Percentiles rank a stretch among this genome's conserved stretches.
Conservation (phyloP, 2,113 vertebrate species). For the Seriola rivoliana region DNA sequence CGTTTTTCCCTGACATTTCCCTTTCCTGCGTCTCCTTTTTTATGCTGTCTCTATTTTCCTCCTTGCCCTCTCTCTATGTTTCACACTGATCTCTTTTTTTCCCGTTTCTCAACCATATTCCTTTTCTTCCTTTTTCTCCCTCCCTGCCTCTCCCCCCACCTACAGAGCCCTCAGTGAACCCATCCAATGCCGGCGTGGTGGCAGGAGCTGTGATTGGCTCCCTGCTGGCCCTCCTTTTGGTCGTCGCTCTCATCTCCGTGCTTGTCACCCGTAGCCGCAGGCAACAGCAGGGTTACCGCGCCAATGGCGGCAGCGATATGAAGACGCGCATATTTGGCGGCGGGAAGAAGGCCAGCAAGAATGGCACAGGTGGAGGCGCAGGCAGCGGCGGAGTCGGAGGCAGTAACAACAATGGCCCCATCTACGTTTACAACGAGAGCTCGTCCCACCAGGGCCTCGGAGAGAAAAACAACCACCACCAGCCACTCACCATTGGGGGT, state of each 20-base stretch:
- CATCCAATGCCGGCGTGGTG: conserved; percentile 85
- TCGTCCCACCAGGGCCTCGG: conserved; percentile 75
- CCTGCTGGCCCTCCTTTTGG: conserved; percentile 87
- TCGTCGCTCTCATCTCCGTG: conserved; percentile 83
- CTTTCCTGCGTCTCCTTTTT: conserved; percentile 22
- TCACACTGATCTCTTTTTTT: conserved; percentile 43
- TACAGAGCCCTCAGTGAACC: conserved; percentile 86
- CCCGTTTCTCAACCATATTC: conserved; percentile 56
- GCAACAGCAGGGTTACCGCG: conserved; percentile 82
- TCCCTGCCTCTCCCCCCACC: conserved; percentile 69
- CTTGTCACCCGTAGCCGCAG: conserved; percentile 85
- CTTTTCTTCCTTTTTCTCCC: conserved; percentile 54
- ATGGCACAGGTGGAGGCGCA: conserved; percentile 77
- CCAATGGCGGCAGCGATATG: conserved; percentile 81
- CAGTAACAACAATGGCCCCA: conserved; percentile 84
- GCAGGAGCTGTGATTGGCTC: conserved; percentile 90
- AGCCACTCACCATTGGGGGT: conserved; percentile 70
- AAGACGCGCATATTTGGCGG: conserved; percentile 89
- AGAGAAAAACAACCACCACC: conserved; percentile 84
- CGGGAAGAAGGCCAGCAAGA: conserved; percentile 84
- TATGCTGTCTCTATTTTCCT: conserved; percentile 35
- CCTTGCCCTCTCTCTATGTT: conserved; percentile 26
- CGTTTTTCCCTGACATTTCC: not conserved
- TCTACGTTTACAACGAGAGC: conserved; percentile 81
- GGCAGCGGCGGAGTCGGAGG: conserved; percentile 65